Evolutionary conservation across 2,113 vertebrate genomes (phyloP).

Genomic region (Malurus elegans): DNA sequence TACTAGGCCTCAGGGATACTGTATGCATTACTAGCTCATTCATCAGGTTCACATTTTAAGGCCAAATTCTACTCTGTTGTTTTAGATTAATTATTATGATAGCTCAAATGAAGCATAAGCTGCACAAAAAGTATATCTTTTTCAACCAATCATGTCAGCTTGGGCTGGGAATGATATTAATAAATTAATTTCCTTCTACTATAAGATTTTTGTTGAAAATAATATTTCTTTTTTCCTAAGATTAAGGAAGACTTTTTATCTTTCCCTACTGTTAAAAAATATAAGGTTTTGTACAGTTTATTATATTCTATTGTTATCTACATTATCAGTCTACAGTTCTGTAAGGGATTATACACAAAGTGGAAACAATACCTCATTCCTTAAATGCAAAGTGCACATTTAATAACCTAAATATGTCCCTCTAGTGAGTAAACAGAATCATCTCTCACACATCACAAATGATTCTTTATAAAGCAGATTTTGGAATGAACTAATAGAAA

Average conservation of each 20-base stretch:
- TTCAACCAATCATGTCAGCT: not conserved
- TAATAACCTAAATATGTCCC: conserved; percentile 5
- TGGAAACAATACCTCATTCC: not conserved
- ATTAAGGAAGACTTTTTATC: conserved; percentile 27
- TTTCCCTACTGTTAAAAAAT: not conserved
- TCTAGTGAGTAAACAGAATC: not conserved
- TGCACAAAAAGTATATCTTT: not conserved
- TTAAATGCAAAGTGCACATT: conserved; percentile 28
- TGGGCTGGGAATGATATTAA: not conserved
- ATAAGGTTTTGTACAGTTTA: conserved; percentile 2
- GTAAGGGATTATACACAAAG: not conserved
- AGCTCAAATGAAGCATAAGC: not conserved
- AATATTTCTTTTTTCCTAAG: not conserved
- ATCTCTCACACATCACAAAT: not conserved
- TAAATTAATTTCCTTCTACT: not conserved
- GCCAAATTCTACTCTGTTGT: not conserved
- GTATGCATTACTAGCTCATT: not conserved
- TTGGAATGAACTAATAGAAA: not conserved
- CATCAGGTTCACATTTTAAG: not conserved
- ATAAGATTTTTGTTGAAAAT: conserved; percentile 65
- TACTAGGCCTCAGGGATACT: not conserved
- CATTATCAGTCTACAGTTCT: not conserved
- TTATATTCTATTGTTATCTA: conserved; percentile 5
- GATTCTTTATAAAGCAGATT: not conserved
- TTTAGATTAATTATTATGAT: not conserved